phyloP scores from a whole-genome alignment of 92 coral and sea anemone species.

The Montipora capitata region DNA sequence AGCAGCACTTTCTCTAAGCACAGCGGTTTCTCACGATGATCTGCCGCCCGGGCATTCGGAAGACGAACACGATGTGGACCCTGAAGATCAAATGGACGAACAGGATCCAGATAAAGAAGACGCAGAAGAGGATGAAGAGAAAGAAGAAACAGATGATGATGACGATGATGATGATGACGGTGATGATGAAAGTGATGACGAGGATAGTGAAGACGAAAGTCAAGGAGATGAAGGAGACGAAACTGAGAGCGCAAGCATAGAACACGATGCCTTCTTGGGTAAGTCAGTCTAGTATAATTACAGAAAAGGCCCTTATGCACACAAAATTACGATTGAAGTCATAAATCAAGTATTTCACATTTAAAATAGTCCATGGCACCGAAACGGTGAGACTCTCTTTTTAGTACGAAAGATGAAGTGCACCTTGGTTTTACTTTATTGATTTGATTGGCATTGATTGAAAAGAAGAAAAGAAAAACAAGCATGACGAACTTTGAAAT shows the following conservation, averaged over 20 bases:
- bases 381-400: no score
- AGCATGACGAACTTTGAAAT: no score
- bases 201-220: slow-evolving; percentile 64
- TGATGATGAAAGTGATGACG: slow-evolving; percentile 49
- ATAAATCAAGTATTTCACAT: no score
- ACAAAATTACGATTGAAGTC: no score
- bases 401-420: no score
- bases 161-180: slow-evolving; percentile 62
- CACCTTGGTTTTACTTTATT: no score
- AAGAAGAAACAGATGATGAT: slow-evolving; percentile 60
- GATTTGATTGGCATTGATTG: no score
- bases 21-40: slow-evolving; percentile 22
- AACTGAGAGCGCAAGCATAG: slow-evolving; percentile 44
- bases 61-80: slow-evolving; percentile 60
- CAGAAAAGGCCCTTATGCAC: not conserved
- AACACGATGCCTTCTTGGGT: slow-evolving; percentile 94
- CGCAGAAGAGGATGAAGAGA: slow-evolving; percentile 45
- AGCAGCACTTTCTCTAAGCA: slow-evolving; percentile 9
- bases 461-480: no score
- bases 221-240: slow-evolving; percentile 69
- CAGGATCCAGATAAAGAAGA: slow-evolving; percentile 55
- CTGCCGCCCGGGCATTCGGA: slow-evolving; percentile 49
- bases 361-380: no score
- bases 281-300: slow-evolving; percentile 10
- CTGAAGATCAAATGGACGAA: slow-evolving; percentile 59